Evolutionary conservation across 1,140 invertebrate genomes (phyloP).

Genomic region (Platyscapa corneri): DNA sequence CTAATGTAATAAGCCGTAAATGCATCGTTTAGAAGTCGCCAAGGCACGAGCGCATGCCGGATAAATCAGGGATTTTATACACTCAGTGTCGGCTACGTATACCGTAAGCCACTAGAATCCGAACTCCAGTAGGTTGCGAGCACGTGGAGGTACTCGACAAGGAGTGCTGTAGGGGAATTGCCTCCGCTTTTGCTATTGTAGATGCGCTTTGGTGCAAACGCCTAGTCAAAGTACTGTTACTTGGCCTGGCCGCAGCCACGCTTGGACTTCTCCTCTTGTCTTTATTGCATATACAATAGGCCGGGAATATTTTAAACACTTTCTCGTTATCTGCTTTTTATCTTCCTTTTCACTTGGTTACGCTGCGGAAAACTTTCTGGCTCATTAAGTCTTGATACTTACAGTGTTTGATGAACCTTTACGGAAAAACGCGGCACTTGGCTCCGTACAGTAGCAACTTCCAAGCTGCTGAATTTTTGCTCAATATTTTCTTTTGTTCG

Average conservation of each 20-base stretch:
- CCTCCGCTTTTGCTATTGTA: neutral
- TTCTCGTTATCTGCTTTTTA: neutral
- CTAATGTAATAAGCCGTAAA: slow-evolving; percentile 25
- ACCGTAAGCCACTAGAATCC: slow-evolving; percentile 14
- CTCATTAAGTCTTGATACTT: neutral
- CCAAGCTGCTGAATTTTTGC: neutral
- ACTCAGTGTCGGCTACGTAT: neutral
- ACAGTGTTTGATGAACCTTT: neutral
- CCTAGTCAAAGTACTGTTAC: slow-evolving; percentile 47
- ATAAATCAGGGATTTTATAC: slow-evolving; percentile 35
- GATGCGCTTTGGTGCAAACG: slow-evolving; percentile 15
- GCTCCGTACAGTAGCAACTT: neutral
- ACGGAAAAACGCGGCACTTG: neutral
- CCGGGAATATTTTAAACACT: neutral
- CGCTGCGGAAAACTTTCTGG: neutral
- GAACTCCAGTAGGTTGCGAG: slow-evolving; percentile 28
- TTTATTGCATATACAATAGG: slow-evolving; percentile 48
- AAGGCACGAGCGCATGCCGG: neutral
- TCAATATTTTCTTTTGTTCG: neutral
- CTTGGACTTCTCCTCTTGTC: neutral
- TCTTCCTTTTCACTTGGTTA: neutral
- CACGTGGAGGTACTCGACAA: too few species aligned
- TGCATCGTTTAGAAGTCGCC: neutral
- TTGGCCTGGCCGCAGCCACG: slow-evolving; percentile 39
- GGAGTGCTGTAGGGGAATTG: neutral